These are phyloP conservation scores for Leptura quadrifasciata DNA, from an alignment of 2,888 invertebrate genomes.

Conservation along the genomic window DNA sequence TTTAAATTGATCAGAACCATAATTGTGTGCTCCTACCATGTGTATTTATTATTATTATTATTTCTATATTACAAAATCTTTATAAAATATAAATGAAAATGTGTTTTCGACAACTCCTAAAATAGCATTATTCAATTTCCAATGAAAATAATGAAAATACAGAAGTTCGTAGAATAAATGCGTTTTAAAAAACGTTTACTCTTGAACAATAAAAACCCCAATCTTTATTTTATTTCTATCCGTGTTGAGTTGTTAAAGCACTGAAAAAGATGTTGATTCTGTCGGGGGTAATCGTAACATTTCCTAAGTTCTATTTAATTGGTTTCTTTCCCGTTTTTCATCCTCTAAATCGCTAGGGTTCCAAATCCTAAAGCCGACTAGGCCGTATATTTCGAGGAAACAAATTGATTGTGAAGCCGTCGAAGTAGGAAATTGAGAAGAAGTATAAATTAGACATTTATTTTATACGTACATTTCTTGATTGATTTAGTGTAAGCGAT, in stretches of 20 bases:
- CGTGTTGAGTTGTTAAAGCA: not conserved
- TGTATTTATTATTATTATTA: no score
- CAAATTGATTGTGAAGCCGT: slow-evolving; percentile 31
- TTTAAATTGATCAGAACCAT: no score
- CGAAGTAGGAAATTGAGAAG: not conserved
- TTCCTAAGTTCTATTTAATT: slow-evolving; percentile 23
- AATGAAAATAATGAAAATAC: no score
- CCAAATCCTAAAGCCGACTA: slow-evolving; percentile 2
- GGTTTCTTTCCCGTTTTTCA: slow-evolving; percentile 16
- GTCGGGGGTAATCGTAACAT: slow-evolving; percentile 4
- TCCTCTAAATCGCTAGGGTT: slow-evolving; percentile 11
- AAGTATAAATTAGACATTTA: slow-evolving; percentile 25
- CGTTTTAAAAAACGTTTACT: not conserved
- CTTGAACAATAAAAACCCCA: not conserved
- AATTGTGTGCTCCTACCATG: no score
- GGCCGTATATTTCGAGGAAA: slow-evolving; percentile 12
- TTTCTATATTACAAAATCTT: no score
- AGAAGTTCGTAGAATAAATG: no score
- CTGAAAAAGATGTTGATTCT: slow-evolving; percentile 12
- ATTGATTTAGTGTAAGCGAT: slow-evolving; percentile 18
- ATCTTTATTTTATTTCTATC: not conserved
- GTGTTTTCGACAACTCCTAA: no score
- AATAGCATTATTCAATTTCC: no score
- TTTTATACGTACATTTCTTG: not conserved
- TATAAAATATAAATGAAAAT: no score